These are phyloP conservation scores for Capromys pilorides DNA, from an alignment of 2,797 vertebrate genomes.

Conservation along the genomic window DNA sequence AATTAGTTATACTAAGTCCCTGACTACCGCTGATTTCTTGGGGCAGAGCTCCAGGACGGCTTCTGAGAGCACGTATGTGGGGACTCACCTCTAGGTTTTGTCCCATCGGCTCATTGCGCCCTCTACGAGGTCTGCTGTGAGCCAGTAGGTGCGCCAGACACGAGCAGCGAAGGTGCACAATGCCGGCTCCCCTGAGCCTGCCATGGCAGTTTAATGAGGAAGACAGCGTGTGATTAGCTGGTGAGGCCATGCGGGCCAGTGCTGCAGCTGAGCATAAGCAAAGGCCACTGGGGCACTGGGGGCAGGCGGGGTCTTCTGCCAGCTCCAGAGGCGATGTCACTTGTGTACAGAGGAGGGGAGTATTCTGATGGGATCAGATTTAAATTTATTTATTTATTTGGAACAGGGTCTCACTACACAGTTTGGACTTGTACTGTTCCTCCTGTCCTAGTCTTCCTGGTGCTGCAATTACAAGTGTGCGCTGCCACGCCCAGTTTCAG, in stretches of 20 bases:
- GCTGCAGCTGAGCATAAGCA: background rate
- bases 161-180: too few relatives aligned
- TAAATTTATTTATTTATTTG: too few relatives aligned
- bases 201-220: background rate
- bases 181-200: background rate
- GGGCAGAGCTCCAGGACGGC: background rate
- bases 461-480: too few relatives aligned
- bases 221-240: accelerated
- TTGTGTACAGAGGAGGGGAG: background rate
- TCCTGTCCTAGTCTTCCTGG: too few relatives aligned
- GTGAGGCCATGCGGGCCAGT: background rate
- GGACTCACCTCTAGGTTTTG: background rate
- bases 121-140: background rate
- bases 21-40: background rate
- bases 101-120: background rate
- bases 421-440: too few relatives aligned
- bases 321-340: background rate
- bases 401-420: too few relatives aligned
- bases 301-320: background rate
- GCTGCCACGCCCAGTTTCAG: too few relatives aligned
- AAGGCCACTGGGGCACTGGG: background rate
- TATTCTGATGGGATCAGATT: background rate
- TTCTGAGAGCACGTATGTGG: background rate
- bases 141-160: background rate
- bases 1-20: background rate